Percentiles rank a stretch among this genome's conserved stretches.
phyloP scores from a whole-genome alignment of 2,888 invertebrate genomes.

The Ectobius pallidus region DNA sequence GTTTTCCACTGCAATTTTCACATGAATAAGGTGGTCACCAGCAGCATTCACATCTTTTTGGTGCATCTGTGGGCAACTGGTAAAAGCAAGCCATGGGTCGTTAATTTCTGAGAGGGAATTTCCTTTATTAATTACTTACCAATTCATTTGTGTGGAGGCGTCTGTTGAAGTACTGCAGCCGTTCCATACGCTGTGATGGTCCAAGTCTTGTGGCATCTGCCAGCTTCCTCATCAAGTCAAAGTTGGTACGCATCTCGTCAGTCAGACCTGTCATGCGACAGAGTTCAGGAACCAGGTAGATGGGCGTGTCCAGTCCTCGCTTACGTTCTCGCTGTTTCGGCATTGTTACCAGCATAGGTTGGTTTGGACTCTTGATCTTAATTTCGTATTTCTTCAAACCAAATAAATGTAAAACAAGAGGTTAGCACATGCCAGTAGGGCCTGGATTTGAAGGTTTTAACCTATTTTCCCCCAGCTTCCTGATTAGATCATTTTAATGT shows the following conservation, averaged over 20 bases:
- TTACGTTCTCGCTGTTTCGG: constrained; percentile 73
- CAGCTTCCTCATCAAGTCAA: constrained; percentile 71
- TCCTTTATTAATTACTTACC: constrained; percentile 46
- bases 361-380: constrained; percentile 64
- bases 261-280: constrained; percentile 83
- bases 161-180: constrained; percentile 69
- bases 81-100: background rate
- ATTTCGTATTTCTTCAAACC: constrained; percentile 63
- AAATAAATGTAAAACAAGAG: background rate
- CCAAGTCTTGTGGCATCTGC: constrained; percentile 75
- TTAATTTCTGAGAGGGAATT: background rate
- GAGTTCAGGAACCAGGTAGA: constrained; percentile 83
- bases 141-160: constrained; percentile 61
- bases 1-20: too few relatives aligned
- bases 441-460: too few relatives aligned
- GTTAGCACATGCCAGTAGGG: too few relatives aligned
- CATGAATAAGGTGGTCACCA: background rate
- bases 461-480: too few relatives aligned
- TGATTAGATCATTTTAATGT: too few relatives aligned
- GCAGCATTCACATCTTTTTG: background rate
- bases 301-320: constrained; percentile 68
- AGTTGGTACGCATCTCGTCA: constrained; percentile 68
- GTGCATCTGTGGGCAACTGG: background rate
- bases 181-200: constrained; percentile 69
- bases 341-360: constrained; percentile 80